Percentiles rank a stretch among this genome's conserved stretches.
Conservation (phyloP, 2,113 vertebrate species). For the Sinocyclocheilus anophthalmus region DNA sequence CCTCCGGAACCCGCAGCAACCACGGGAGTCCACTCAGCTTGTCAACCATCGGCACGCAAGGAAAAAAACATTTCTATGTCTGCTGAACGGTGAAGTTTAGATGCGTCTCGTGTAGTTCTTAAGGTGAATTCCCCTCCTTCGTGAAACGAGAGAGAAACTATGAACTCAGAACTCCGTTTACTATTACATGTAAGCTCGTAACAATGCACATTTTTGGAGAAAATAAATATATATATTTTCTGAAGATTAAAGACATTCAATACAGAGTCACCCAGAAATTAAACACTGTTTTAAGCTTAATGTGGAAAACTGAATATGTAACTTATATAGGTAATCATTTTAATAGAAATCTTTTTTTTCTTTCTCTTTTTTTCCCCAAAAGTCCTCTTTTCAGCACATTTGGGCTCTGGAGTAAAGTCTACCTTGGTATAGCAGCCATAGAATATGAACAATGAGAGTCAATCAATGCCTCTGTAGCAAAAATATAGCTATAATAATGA, state of each 20-base stretch:
- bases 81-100: too few species aligned
- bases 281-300: slow-evolving; percentile 31
- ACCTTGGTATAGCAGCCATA: slow-evolving; percentile 71
- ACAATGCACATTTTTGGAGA: not conserved
- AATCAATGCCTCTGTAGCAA: slow-evolving; percentile 43
- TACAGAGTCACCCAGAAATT: slow-evolving; percentile 15
- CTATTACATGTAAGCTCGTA: not conserved
- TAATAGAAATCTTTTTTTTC: not conserved
- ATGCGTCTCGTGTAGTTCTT: too few species aligned
- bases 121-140: too few species aligned
- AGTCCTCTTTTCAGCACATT: slow-evolving; percentile 55
- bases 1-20: too few species aligned
- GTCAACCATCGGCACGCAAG: too few species aligned
- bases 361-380: not conserved
- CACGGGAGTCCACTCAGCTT: too few species aligned
- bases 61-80: too few species aligned
- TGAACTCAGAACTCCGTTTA: too few species aligned
- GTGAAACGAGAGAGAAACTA: too few species aligned
- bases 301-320: slow-evolving; percentile 8
- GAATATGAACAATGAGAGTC: slow-evolving; percentile 46
- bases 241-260: slow-evolving; percentile 13
- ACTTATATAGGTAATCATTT: not conserved
- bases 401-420: slow-evolving; percentile 67
- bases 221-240: slow-evolving; percentile 19
- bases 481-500: slow-evolving; percentile 47